phyloP scores from a whole-genome alignment of 2,888 invertebrate species.

The Leucania comma region DNA sequence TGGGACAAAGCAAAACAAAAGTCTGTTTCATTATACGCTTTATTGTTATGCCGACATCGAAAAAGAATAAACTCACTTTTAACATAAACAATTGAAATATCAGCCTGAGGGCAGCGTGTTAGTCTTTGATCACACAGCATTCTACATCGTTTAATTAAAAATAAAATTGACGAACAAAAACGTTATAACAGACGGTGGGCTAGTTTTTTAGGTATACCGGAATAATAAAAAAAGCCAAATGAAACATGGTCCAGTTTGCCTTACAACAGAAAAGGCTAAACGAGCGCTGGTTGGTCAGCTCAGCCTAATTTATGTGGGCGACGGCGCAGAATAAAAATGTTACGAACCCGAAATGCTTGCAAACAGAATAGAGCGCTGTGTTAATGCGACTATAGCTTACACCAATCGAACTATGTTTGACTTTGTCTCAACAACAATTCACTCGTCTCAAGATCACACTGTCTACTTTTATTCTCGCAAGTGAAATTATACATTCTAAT shows the following conservation, averaged over 20 bases:
- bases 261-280: conserved; percentile 59
- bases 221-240: conserved; percentile 69
- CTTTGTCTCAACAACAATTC: conserved; percentile 42
- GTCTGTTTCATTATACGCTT: conserved; percentile 50
- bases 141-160: conserved; percentile 48
- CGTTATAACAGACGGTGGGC: conserved; percentile 4
- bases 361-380: conserved; percentile 61
- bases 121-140: conserved; percentile 48
- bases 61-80: conserved; percentile 46
- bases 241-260: conserved; percentile 64
- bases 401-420: conserved; percentile 55
- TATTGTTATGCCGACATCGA: conserved; percentile 50
- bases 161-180: conserved; percentile 43
- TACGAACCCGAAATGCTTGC: conserved; percentile 58
- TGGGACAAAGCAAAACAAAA: conserved; percentile 43
- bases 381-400: conserved; percentile 64
- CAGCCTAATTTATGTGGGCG: conserved; percentile 71
- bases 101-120: conserved; percentile 37
- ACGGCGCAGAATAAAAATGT: conserved; percentile 69
- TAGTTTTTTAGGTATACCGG: conserved; percentile 54
- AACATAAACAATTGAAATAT: conserved; percentile 49
- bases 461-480: conserved; percentile 23
- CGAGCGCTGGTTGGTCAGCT: conserved; percentile 55
- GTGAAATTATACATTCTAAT: conserved; percentile 60
- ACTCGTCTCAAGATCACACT: conserved; percentile 21